Percentiles rank a stretch among this genome's conserved stretches.
Evolutionary conservation across 35 echinoderm and acorn worm species (phyloP).

Genomic region (Anneissia japonica): DNA sequence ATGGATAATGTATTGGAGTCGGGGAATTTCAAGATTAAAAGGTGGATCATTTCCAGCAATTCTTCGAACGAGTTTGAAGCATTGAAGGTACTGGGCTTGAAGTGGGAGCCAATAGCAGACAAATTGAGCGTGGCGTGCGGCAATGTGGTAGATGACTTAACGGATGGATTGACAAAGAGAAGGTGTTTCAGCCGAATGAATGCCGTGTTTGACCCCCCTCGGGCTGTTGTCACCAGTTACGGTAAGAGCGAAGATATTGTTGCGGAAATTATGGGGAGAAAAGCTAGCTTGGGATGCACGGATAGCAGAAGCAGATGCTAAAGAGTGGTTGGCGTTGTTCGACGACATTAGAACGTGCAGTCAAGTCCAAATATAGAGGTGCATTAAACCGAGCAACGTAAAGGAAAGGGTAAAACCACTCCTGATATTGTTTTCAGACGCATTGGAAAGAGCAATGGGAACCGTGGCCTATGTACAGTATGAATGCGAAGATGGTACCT

Average conservation of each 20-base stretch:
- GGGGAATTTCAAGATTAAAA: not conserved
- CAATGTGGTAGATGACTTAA: not conserved
- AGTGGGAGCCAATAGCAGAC: not conserved
- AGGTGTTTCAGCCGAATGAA: not conserved
- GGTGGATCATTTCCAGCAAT: not conserved
- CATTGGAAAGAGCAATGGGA: slow-evolving; percentile 39
- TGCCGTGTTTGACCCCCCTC: slow-evolving; percentile 21
- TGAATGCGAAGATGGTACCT: not conserved
- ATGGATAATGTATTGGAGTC: not conserved
- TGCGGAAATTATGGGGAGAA: slow-evolving; percentile 36
- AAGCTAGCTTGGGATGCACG: slow-evolving; percentile 47
- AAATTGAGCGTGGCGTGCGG: not conserved
- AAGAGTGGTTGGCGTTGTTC: slow-evolving; percentile 33
- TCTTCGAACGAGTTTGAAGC: not conserved
- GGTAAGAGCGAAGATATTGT: slow-evolving; percentile 41
- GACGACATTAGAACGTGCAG: not conserved
- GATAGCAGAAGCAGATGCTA: not conserved
- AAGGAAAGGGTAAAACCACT: not conserved
- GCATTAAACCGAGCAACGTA: slow-evolving; percentile 22
- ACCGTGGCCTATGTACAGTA: slow-evolving; percentile 11
- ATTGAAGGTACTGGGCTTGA: not conserved
- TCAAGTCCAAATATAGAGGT: slow-evolving; percentile 12
- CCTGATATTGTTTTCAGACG: slow-evolving; percentile 48
- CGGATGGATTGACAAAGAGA: not conserved
- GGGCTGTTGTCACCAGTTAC: slow-evolving; percentile 36